Evolutionary conservation across 2,888 invertebrate species (phyloP), one percentile per base, ranked within the genome.

Genomic region (Bursaphelenchus okinawaensis): DNA sequence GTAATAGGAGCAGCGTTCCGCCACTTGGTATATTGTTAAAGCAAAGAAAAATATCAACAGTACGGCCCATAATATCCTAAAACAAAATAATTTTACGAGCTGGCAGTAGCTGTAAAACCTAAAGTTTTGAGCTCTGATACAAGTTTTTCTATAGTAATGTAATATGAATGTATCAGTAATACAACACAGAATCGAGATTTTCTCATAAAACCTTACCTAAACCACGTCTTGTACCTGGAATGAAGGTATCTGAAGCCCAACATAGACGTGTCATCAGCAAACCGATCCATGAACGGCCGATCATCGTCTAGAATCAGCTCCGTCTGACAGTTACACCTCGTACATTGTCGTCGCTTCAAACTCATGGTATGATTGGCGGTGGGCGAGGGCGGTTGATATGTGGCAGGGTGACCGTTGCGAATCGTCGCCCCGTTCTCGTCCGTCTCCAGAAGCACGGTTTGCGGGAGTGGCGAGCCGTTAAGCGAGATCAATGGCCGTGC

Each of bases 261-360:
- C 76, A 78, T 78, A 4, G 75, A 70, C 0, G 78, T 78, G 61
- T 78, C 78, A 27, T 78, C 78, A 2, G 77, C 75, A 51, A 75
- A 77, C 8, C 72, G 66, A 63, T 75, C 66, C 12, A 74, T 16
- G n/a, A 66, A 55, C 20, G 66, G 66, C 19, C 54, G 50, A 4
- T 67, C 66, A 20, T 65, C 56, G 26, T 56, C 56, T n/a, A 40
- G 6, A 40, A 40, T 40, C 40, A 40, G 6, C 40, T 40, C 40
- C 40, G 40, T n/a, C 40, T 40, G 40, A 40, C 40, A 40, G n/a
- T 40, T 40, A n/a, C 40, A 40, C 2, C 40, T 12, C 12, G 3
- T 40, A n/a, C 40, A 40, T 16, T 40, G 12, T 6, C 40, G 40
- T 4, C 40, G 40, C n/a, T 40, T 40, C 40, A 40, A 40, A 4